These are phyloP conservation scores for Steinernema carpocapsae DNA, from an alignment of 2,888 invertebrate genomes.

Conservation along the genomic window DNA sequence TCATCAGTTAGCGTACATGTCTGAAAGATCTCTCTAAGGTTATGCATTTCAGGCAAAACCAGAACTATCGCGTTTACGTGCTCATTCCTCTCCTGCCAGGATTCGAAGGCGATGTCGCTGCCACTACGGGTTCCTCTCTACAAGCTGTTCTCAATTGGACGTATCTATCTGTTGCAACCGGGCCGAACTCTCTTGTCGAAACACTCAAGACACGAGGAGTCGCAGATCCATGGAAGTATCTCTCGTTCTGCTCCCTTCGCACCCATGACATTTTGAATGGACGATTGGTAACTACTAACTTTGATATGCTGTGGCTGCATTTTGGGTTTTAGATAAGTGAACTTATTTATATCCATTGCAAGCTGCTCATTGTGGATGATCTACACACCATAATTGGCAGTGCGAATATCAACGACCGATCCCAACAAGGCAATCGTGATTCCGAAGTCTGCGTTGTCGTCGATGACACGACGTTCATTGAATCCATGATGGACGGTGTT, in stretches of 20 bases:
- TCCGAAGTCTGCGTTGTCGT: constrained; percentile 82
- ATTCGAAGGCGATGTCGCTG: constrained; percentile 80
- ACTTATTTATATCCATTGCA: constrained; percentile 94
- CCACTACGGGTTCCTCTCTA: constrained; percentile 75
- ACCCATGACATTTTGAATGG: constrained; percentile 70
- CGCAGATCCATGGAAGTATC: constrained; percentile 71
- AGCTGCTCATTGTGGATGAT: constrained; percentile 92
- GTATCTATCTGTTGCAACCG: constrained; percentile 89
- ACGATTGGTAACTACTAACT: constrained; percentile 64
- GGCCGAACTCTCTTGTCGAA: constrained; percentile 82
- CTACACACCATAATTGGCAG: constrained; percentile 89
- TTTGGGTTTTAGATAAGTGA: constrained; percentile 78
- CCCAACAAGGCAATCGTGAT: constrained; percentile 85
- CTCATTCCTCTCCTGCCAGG: constrained; percentile 68
- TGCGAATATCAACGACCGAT: constrained; percentile 96
- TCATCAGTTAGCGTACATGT: constrained; percentile 68
- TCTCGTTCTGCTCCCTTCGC: constrained; percentile 71
- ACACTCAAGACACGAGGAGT: constrained; percentile 77
- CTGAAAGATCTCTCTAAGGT: not conserved
- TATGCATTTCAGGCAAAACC: constrained; percentile 57
- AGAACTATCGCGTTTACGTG: constrained; percentile 67
- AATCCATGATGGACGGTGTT: constrained; percentile 81
- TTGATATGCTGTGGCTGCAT: no score
- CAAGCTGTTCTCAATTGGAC: constrained; percentile 97
- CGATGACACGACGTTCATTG: constrained; percentile 77